These are phyloP conservation scores for Capricornis sumatraensis DNA, from an alignment of 2,113 vertebrate genomes.

Conservation along the genomic window DNA sequence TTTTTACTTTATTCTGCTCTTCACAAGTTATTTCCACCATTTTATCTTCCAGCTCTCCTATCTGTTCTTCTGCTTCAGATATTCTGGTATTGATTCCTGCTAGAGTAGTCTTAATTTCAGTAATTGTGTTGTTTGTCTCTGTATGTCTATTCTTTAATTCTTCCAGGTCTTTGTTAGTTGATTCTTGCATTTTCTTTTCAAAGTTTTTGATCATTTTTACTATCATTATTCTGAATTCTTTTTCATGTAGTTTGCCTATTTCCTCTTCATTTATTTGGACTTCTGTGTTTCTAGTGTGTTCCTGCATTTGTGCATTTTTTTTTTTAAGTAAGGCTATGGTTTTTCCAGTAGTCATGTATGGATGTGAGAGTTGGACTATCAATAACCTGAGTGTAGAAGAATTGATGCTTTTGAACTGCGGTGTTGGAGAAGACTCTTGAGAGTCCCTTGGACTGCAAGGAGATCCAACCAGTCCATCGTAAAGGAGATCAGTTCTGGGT, in stretches of 20 bases:
- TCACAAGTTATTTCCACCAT: background rate
- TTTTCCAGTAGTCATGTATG: background rate
- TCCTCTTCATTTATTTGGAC: too few relatives aligned
- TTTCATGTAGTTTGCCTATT: background rate
- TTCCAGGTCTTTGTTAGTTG: background rate
- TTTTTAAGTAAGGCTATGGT: background rate
- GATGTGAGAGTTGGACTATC: background rate
- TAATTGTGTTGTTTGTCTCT: background rate
- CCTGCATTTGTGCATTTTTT: background rate
- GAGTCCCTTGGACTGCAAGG: background rate
- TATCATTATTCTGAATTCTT: background rate
- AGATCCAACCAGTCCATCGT: background rate
- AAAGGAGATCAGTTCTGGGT: background rate
- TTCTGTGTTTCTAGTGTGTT: background rate
- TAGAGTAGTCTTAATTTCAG: background rate
- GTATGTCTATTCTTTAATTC: background rate
- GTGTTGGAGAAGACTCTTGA: too few relatives aligned
- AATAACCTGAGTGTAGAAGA: background rate
- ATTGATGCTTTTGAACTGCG: background rate
- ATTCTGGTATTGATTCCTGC: background rate
- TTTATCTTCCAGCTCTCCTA: background rate
- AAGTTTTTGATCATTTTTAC: background rate
- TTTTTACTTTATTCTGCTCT: background rate
- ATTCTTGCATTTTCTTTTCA: background rate
- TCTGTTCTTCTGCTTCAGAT: background rate